Base-by-base conservation (phyloP, 2,888 invertebrate genomes). In the Harpalus rubripes region DNA sequence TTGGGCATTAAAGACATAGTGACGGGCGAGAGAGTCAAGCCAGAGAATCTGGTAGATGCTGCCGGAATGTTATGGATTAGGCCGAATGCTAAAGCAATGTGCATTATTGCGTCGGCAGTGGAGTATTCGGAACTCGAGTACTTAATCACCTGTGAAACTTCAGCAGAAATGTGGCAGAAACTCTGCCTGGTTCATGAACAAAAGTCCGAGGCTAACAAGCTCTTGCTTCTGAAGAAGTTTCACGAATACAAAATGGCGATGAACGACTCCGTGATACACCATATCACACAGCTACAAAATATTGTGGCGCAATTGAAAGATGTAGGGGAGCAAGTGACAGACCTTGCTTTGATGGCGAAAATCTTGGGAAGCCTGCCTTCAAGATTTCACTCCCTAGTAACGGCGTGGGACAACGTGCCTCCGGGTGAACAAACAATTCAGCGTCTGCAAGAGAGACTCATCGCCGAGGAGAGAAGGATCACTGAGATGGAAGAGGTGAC, bases 281-380 rank as follows among this genome's bases (percentile, higher is more conserved):
- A 88, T 76, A 81, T 88, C 0, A 81, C 87, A 0, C 85, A 68
- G 32, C 74, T 87, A 10, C 65, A 76, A n/a, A 88, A 88, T 68
- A 85, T 88, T 80, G 87, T 87, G 15, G 61, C 81, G 0, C 86
- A 86, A 65, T 61, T 88, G 12, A 83, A 82, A 7, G 88, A 88
- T 72, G 78, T 88, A 0, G 88, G 87, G 0, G 87, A 87, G 8
- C 16, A 10, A 0, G 81, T 88, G 0, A 84, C 87, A 0, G 86
- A 87, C 0, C 87, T 87, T 85, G 86, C 87, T 6, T 88, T 88
- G 0, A 88, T 87, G 85, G 87, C 88, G 8, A 88, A 88, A 72
- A 85, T 88, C 26, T 26, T 88, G 5, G 87, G 86, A 0, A 87
- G 87, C 61, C 85, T 88, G 10, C 86, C 88, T 1, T 6, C 85